These are phyloP conservation scores for Kradibia gibbosae DNA, from an alignment of 1,140 invertebrate genomes.

Conservation along the genomic window DNA sequence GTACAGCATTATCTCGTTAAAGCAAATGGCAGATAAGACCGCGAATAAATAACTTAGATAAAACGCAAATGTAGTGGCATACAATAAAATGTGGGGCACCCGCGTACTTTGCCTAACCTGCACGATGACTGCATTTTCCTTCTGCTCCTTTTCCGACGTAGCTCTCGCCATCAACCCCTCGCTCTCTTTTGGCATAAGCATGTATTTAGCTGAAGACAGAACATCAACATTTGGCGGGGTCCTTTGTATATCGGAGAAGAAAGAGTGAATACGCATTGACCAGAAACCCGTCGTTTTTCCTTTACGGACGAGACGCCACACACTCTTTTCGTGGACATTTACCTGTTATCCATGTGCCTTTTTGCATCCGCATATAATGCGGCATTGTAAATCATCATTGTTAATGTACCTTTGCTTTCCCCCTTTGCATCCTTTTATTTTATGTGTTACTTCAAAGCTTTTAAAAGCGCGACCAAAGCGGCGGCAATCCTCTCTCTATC, in stretches of 20 bases:
- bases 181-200: background rate
- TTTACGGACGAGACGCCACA: background rate
- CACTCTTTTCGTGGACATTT: constrained; percentile 7
- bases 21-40: constrained; percentile 29
- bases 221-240: constrained; percentile 22
- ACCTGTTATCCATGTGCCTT: background rate
- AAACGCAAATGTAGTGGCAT: constrained; percentile 16
- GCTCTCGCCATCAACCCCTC: background rate
- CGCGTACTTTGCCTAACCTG: constrained; percentile 5
- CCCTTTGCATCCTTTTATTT: background rate
- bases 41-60: constrained; percentile 51
- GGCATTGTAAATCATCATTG: constrained; percentile 35
- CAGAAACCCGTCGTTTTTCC: background rate
- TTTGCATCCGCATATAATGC: background rate
- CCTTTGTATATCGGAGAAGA: constrained; percentile 4
- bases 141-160: background rate
- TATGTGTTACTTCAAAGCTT: background rate
- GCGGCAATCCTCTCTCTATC: background rate
- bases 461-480: background rate
- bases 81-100: constrained; percentile 32
- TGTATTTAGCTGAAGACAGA: background rate
- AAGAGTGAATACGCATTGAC: background rate
- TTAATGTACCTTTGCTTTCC: constrained; percentile 19
- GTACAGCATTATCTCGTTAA: background rate
- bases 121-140: background rate